Conservation (phyloP, 2,888 invertebrate genomes). For the Cryptus viduatorius region DNA sequence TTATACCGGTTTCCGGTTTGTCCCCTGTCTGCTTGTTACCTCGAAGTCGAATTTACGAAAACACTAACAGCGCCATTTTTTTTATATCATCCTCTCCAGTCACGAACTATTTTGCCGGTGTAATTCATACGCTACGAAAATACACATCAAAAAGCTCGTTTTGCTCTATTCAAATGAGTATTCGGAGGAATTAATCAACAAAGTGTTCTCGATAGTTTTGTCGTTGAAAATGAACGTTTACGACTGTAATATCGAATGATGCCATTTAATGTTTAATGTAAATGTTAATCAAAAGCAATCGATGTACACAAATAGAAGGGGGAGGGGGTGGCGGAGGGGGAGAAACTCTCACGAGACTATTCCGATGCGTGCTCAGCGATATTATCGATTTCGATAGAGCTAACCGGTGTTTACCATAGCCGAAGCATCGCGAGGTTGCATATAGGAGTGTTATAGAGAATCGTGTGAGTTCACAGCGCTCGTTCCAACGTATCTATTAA, state of each 20-base stretch:
- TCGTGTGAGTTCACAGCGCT: constrained; percentile 43
- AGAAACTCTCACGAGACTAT: constrained; percentile 38
- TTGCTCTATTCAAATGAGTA: neutral
- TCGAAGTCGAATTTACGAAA: no score
- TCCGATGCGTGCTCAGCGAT: constrained; percentile 50
- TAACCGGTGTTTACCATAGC: constrained; percentile 29
- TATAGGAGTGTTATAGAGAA: constrained; percentile 45
- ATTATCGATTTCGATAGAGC: constrained; percentile 58
- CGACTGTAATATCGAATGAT: neutral
- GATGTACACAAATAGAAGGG: neutral
- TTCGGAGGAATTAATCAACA: neutral
- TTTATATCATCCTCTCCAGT: no score
- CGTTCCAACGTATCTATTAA: constrained; percentile 66
- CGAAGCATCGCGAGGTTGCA: constrained; percentile 12
- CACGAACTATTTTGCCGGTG: no score
- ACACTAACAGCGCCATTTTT: no score
- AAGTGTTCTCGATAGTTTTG: neutral
- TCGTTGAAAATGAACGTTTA: neutral
- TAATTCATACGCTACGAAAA: neutral
- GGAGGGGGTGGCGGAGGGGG: neutral
- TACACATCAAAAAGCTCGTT: neutral
- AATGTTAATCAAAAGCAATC: constrained; percentile 51
- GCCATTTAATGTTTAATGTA: constrained; percentile 32
- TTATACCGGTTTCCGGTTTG: no score
- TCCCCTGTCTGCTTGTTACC: no score